Conservation (phyloP, 2,888 invertebrate genomes). For the Sipha maydis region DNA sequence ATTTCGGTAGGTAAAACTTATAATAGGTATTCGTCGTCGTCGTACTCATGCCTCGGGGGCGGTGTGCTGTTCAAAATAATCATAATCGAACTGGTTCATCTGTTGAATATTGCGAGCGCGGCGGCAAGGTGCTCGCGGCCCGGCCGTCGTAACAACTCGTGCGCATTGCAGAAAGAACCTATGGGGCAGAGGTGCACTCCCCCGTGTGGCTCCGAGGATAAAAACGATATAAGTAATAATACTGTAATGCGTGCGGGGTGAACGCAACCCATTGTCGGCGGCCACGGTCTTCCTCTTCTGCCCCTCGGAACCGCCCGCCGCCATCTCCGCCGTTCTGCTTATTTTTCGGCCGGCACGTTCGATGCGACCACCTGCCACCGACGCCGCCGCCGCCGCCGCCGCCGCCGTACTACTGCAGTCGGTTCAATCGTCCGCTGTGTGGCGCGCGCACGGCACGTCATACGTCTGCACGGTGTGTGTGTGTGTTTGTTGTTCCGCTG, state of each 20-base stretch:
- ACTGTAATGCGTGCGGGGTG: slow-evolving; percentile 27
- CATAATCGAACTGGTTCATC: not conserved
- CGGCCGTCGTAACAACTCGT: no score
- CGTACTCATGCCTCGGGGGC: no score
- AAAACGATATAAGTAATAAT: no score
- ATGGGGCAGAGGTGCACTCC: not conserved
- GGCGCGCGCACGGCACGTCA: slow-evolving; percentile 21
- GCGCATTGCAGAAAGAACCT: no score
- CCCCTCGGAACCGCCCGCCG: not conserved
- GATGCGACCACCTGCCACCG: slow-evolving; percentile 55
- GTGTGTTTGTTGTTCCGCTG: not conserved
- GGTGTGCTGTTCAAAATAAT: no score
- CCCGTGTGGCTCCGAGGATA: no score
- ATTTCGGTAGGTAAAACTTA: not conserved
- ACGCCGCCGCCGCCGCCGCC: slow-evolving; percentile 8
- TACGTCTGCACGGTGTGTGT: not conserved
- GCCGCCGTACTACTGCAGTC: slow-evolving; percentile 15
- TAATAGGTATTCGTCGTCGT: no score
- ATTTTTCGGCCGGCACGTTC: slow-evolving; percentile 54
- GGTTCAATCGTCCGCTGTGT: slow-evolving; percentile 43
- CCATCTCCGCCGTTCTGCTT: not conserved
- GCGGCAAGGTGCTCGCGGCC: no score
- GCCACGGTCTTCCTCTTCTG: not conserved
- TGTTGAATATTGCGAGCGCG: no score
- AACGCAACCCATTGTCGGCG: slow-evolving; percentile 43